Base-by-base conservation (phyloP, 1,140 invertebrate species). In the Lethrus apterus region DNA sequence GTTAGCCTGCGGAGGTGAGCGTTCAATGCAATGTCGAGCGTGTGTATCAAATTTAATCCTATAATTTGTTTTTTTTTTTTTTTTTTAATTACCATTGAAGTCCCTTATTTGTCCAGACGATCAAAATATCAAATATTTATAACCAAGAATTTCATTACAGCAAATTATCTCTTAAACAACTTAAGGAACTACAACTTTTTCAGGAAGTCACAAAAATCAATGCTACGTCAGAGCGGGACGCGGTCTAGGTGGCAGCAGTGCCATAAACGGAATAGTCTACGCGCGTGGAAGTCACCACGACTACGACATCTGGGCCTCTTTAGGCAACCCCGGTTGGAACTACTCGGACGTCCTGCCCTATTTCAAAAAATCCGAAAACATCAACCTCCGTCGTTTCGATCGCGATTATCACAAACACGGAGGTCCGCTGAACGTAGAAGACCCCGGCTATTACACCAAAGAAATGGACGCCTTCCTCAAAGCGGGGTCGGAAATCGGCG, bases 181-280 rank as follows among this genome's bases (percentile, higher is more conserved):
- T n/a, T n/a, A n/a, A 54, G n/a, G n/a, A n/a, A n/a, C n/a, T n/a
- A n/a, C n/a, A 46, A n/a, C n/a, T 20, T 19, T 59, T 63, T 50
- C 44, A 74, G 73, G 71, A 30, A 74, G 76, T 72, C 23, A 44
- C 8, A 46, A 57, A 31, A 42, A 56, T 18, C 52, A 65, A 24
- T 82, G 79, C 50, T 73, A 69, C 21, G 70, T 78, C 66, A 76
- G 77, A 0, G 63, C 74, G 24, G 80, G 79, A 2, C 78, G 73
- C 55, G 76, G 73, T 0, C 58, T 86, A 1, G 80, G 80, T 9
- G 80, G 80, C 7, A 71, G 70, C 13, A 77, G 74, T 5, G 70
- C 75, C 2, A 64, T 83, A 11, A 84, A 84, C 58, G 75, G 70
- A 14, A 78, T 83, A 75, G 66, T 78, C 2, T 81, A 83, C 52